Evolutionary conservation across 2,888 invertebrate genomes (phyloP), one percentile per base, ranked within the genome.

Genomic region (Archaeoteleia sp.): DNA sequence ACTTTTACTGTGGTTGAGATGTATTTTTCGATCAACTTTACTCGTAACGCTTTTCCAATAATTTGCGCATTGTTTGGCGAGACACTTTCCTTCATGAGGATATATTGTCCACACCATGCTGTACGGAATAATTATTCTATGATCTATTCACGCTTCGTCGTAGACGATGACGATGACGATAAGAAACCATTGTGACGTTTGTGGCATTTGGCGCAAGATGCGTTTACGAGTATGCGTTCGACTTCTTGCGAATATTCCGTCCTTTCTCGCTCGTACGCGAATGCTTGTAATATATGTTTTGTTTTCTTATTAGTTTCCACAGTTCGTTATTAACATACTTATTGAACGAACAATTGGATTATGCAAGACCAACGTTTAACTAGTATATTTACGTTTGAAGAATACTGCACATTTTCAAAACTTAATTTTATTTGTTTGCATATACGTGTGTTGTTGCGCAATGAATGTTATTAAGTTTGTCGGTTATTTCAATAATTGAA

Each of bases 301-400:
- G 57, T 35, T 49, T 39, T 49, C 27, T 51, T 53, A 45, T 60
- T 43, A 48, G 57, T n/a, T n/a, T n/a, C 61, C 53, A 61, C 55
- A 23, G 8, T 8, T 1, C 14, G 37, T 61, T 45, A 57, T 67
- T 67, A 61, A 46, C 61, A 61, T 67, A 61, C 51, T 62, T 57
- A 35, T 55, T 53, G 61, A 46, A 51, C 32, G 39, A 35, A 67
- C 61, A 53, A 67, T 62, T 48, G 13, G 40, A 40, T 67, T 62
- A 57, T 51, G 53, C 39, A 67, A 67, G 37, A 10, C 46, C 27
- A 57, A 42, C 57, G 61, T 57, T 62, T 62, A 62, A 53, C 46
- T 46, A 57, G 14, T 1, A 9, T 10, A 10, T 20, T 46, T 39
- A 25, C 35, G 45, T 57, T 61, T 37, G 30, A n/a, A n/a, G n/a